These are phyloP conservation scores for Cosmia pyralina DNA, from an alignment of 2,888 invertebrate species.

Conservation along the genomic window DNA sequence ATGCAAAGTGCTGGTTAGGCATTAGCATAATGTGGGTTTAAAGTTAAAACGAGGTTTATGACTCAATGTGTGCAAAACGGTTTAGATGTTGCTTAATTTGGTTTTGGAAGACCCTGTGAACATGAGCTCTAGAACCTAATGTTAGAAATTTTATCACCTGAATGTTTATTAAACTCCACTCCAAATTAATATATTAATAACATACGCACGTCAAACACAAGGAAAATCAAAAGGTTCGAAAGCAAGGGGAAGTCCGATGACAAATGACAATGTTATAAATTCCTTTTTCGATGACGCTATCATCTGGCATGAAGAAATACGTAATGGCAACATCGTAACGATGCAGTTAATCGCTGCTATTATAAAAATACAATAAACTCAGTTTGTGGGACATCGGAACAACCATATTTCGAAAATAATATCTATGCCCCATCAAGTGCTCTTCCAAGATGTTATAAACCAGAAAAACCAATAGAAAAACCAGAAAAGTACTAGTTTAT, in stretches of 20 bases:
- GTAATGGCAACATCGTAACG: constrained; percentile 28
- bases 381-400: not conserved
- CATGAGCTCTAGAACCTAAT: not conserved
- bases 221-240: constrained; percentile 52
- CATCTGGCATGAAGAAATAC: constrained; percentile 19
- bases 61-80: not conserved
- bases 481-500: constrained; percentile 26
- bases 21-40: constrained; percentile 11
- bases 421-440: not conserved
- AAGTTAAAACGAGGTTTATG: constrained; percentile 11
- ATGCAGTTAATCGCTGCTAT: constrained; percentile 3
- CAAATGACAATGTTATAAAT: constrained; percentile 41
- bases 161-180: not conserved
- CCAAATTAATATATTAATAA: not conserved
- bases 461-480: constrained; percentile 22
- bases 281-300: constrained; percentile 47
- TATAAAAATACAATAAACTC: constrained; percentile 19
- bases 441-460: constrained; percentile 12
- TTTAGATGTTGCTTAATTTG: not conserved
- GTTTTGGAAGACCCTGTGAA: not conserved
- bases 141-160: not conserved
- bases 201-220: constrained; percentile 31
- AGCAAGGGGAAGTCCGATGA: constrained; percentile 54
- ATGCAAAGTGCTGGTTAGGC: constrained; percentile 30
- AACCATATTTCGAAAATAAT: not conserved